Conservation (phyloP, 2,113 vertebrate genomes). For the Mirza zaza region DNA sequence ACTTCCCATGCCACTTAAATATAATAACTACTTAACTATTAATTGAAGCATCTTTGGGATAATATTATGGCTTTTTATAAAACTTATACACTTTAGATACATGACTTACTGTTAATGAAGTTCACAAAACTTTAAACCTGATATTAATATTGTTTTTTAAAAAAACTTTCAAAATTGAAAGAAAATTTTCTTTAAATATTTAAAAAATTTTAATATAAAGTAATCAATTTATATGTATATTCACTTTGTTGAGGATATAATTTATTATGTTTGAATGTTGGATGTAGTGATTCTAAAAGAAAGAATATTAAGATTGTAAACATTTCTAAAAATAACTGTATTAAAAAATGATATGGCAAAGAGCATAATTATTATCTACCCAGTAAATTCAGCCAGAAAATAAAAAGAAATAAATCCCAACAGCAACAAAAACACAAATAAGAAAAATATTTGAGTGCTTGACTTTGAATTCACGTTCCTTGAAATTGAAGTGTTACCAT, state of each 20-base stretch:
- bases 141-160: background rate
- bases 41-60: background rate
- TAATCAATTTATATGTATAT: background rate
- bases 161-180: background rate
- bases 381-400: background rate
- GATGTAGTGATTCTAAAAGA: background rate
- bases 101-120: background rate
- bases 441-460: background rate
- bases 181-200: slow-evolving; percentile 10
- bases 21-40: background rate
- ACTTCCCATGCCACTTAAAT: background rate
- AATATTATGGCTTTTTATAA: background rate
- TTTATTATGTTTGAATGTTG: background rate
- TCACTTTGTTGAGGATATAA: background rate
- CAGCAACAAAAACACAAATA: background rate
- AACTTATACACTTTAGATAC: background rate
- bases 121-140: background rate
- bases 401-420: background rate
- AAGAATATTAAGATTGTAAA: background rate
- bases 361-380: background rate
- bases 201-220: slow-evolving; percentile 23
- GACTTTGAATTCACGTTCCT: background rate
- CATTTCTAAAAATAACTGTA: background rate
- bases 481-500: background rate
- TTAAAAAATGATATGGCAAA: background rate